Evolutionary conservation across 1,140 invertebrate species (phyloP), one percentile per base, ranked within the genome.

Genomic region (Grapholita molesta): DNA sequence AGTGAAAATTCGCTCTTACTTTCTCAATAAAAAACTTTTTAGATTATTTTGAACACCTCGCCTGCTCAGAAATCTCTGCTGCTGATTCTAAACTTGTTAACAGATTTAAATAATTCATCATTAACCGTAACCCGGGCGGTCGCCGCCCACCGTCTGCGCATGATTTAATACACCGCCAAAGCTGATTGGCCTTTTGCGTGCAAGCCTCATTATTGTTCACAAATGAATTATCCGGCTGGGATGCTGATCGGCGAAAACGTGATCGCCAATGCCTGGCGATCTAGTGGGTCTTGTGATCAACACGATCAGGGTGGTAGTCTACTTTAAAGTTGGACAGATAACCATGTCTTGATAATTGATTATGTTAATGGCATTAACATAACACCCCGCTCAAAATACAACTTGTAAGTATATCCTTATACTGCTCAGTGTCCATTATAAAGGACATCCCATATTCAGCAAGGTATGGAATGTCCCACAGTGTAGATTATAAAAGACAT

Each of bases 101-200:
- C 69, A 53, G 18, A 72, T 70, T 71, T 70, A 61, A 75, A 75
- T 75, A 66, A 70, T 70, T 23, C 57, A 15, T 70, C 70, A 75
- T 78, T 75, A 78, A 75, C 42, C 11, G 55, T 28, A 15, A 30
- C 55, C 55, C 25, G 55, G 24, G 55, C 55, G 55, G 55, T 28
- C 42, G 42, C 55, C 55, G 55, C 55, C 55, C 55, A 61, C 55
- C 55, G 55, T 61, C 55, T 30, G 11, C 55, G 55, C 24, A 61
- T 61, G 55, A 61, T 61, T 61, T 61, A 57, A 57, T 23, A 28
- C 55, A 25, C 9, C 24, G 24, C 25, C 25, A 15, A n/a, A 61
- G 53, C 53, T 61, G 25, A 32, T 61, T 61, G 25, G 55, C 55
- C 25, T 25, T 61, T 61, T 28, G 55, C 55, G 55, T 61, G 55